Conservation (phyloP, 2,113 vertebrate species). For the Tetraodon nigroviridis region DNA sequence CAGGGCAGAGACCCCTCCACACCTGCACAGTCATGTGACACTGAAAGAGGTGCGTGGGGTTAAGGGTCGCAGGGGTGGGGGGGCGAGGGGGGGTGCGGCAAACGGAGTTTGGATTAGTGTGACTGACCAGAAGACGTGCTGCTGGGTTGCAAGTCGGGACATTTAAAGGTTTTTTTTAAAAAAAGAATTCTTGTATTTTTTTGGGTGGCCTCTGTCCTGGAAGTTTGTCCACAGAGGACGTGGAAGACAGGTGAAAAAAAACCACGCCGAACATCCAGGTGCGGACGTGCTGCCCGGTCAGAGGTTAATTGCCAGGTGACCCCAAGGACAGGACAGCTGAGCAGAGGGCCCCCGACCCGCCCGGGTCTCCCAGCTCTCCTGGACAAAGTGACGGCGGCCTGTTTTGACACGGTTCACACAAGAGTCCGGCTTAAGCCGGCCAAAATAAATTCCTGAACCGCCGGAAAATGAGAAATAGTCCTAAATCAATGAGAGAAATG, state of each 20-base stretch:
- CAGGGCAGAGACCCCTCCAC: constrained; percentile 74
- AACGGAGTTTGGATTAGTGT: constrained; percentile 48
- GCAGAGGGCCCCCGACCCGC: constrained; percentile 42
- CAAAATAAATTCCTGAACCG: constrained; percentile 39
- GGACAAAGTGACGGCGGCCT: constrained; percentile 65
- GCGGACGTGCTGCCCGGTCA: constrained; percentile 37
- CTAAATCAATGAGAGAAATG: no score
- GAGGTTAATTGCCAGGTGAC: constrained; percentile 74
- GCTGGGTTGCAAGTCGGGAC: not conserved
- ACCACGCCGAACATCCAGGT: constrained; percentile 19
- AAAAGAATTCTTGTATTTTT: not conserved
- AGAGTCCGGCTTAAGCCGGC: constrained; percentile 47
- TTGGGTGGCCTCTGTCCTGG: not conserved
- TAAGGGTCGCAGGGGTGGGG: constrained; percentile 49
- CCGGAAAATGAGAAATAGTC: constrained; percentile 6
- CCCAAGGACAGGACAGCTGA: constrained; percentile 51
- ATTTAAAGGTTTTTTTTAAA: no score
- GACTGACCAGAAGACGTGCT: constrained; percentile 23
- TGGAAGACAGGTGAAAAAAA: constrained; percentile 9
- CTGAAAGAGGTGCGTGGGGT: constrained; percentile 72
- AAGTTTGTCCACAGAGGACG: constrained; percentile 4
- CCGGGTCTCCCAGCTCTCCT: constrained; percentile 45
- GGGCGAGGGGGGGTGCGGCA: constrained; percentile 6
- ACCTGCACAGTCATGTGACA: constrained; percentile 80
- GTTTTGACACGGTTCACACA: constrained; percentile 76